A percentile compares a stretch with the other conserved stretches of the same genome.
Evolutionary conservation across 2,888 invertebrate genomes (phyloP).

Genomic region (Ormyrus labotus): DNA sequence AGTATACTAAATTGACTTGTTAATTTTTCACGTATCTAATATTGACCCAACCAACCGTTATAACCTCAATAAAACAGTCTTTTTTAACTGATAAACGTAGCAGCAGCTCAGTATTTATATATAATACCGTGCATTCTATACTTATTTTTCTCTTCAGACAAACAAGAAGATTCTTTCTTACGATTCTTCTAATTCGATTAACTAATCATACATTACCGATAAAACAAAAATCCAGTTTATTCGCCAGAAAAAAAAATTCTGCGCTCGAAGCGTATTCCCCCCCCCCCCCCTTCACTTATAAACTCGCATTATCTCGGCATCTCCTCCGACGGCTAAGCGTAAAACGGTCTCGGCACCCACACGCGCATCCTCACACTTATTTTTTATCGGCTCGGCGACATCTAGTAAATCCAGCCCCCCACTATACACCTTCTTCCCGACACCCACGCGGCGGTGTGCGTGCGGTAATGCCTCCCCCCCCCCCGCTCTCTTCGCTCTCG

Average conservation of each 20-base stretch:
- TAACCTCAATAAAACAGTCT: not conserved
- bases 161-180: too few relatives aligned
- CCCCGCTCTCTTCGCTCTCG: slow-evolving; percentile 5
- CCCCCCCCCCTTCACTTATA: too few relatives aligned
- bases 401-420: slow-evolving; percentile 11
- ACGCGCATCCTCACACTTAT: not conserved
- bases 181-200: too few relatives aligned
- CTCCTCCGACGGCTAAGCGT: not conserved
- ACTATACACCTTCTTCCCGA: not conserved
- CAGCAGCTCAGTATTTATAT: not conserved
- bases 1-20: slow-evolving; percentile 4
- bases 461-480: not conserved
- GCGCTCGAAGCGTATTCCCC: too few relatives aligned
- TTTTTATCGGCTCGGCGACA: slow-evolving; percentile 4
- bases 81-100: not conserved
- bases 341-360: not conserved
- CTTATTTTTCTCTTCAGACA: too few relatives aligned
- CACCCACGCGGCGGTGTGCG: slow-evolving; percentile 19
- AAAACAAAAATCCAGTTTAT: too few relatives aligned
- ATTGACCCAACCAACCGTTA: not conserved
- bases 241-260: too few relatives aligned
- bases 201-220: too few relatives aligned
- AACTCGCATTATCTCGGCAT: too few relatives aligned
- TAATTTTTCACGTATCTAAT: not conserved
- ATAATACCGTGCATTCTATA: not conserved